Base-by-base conservation (phyloP, 2,888 invertebrate species). In the Melangyna quadrimaculata region DNA sequence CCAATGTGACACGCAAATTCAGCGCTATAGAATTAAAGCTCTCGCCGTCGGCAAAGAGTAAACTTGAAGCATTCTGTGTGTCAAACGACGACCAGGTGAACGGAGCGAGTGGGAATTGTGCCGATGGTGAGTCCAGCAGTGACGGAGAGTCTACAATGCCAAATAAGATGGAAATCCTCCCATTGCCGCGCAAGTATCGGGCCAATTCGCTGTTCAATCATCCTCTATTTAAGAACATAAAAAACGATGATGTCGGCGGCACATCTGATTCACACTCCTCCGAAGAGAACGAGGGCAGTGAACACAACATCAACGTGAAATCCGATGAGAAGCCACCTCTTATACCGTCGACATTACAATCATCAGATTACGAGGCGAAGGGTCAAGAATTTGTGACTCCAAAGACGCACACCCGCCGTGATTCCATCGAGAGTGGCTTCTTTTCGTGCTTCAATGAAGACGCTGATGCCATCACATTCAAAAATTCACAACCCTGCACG, bases 381-480 rank as follows among this genome's bases (percentile, higher is more conserved):
- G 48, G 40, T 10, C 77, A 77, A 45, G 90, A 89, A 75, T 88
- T 88, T 88, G 88, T 88, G 72, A 90, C 89, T 1, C 83, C 90
- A 35, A 89, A 91, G 87, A 89, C 90, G n/a, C 92, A 95, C n/a
- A 93, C 95, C 37, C 93, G 97, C 19, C 94, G 97, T 57, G 97
- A 96, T 75, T 97, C 97, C 22, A 97, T 97, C 91, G 97, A 97
- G 91, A 96, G 96, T 88, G 97, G 97, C 22, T 97, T 97, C 91
- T 97, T 97, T 93, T 97, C 97, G 73, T 97, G 96, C 89, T 96
- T 96, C 87, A 96, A 96, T 89, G 96, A 96, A 90, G 96, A 96
- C 90, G 94, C 95, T 87, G 96, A 96, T 90, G 94, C 95, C 88
- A 94, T 94, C 78, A 92, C 90, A 12, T 87, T 78, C 51, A 87